Evolutionary conservation across 2,113 vertebrate genomes (phyloP).

Genomic region (Passer montanus): DNA sequence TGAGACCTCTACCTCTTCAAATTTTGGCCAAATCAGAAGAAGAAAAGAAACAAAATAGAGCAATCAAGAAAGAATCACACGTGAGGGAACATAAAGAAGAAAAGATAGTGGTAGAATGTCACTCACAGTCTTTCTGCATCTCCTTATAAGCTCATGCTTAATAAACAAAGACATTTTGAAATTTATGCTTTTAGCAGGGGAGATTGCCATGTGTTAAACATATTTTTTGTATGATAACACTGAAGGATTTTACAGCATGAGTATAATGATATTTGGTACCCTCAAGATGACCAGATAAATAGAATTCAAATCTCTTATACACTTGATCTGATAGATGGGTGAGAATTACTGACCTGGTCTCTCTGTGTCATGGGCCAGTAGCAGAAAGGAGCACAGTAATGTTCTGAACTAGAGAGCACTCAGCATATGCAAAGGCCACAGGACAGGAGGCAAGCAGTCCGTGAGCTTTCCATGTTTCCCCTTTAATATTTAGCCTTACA

Average conservation of each 20-base stretch:
- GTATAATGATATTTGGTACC: neutral
- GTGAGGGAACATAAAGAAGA: neutral
- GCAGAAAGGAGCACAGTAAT: neutral
- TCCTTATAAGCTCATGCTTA: neutral
- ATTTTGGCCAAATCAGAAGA: neutral
- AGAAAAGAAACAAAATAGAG: neutral
- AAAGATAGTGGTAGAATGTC: neutral
- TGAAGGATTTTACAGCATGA: neutral
- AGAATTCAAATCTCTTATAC: neutral
- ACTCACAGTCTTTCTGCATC: neutral
- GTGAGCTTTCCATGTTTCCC: neutral
- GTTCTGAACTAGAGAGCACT: neutral
- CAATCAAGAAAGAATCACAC: neutral
- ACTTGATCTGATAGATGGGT: neutral
- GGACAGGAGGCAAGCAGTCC: neutral
- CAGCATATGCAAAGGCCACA: neutral
- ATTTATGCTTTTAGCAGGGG: neutral
- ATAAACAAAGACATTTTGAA: neutral
- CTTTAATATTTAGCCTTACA: neutral
- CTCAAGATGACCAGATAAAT: neutral
- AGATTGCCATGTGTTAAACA: neutral
- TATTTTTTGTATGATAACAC: rapidly evolving
- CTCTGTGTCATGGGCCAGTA: neutral
- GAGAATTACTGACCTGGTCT: neutral
- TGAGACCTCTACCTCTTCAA: neutral